Percentiles rank a stretch among this genome's conserved stretches.
phyloP scores from a whole-genome alignment of 2,888 invertebrate genomes.

The Linhomoeus sp. region DNA sequence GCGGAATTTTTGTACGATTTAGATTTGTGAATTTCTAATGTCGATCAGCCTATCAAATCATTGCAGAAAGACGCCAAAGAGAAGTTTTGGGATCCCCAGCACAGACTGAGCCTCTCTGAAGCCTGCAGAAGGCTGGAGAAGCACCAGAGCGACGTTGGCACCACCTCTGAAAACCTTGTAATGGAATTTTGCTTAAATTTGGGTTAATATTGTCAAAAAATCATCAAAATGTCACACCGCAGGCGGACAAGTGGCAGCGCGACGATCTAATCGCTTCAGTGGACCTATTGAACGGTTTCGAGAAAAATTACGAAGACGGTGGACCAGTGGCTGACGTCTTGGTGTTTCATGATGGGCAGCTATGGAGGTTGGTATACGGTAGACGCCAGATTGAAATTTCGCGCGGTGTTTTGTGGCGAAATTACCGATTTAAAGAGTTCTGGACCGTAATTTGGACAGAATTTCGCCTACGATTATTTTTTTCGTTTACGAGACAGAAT shows the following conservation, averaged over 20 bases:
- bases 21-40: too few relatives aligned
- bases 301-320: constrained; percentile 65
- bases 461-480: too few relatives aligned
- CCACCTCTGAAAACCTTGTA: constrained; percentile 11
- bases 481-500: too few relatives aligned
- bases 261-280: constrained; percentile 71
- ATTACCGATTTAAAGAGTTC: too few relatives aligned
- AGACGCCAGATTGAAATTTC: neutral
- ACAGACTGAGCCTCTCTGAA: constrained; percentile 56
- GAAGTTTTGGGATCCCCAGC: constrained; percentile 61
- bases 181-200: too few relatives aligned
- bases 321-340: constrained; percentile 84
- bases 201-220: neutral
- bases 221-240: neutral
- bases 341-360: constrained; percentile 66
- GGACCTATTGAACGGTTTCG: constrained; percentile 53
- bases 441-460: too few relatives aligned
- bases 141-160: constrained; percentile 40
- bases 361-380: constrained; percentile 47
- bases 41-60: too few relatives aligned
- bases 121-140: constrained; percentile 47
- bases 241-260: constrained; percentile 54
- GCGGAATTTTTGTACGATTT: constrained; percentile 5
- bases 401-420: neutral
- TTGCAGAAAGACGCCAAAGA: too few relatives aligned